A percentile compares a stretch with the other conserved stretches of the same genome.
Conservation (phyloP, 2,113 vertebrate species). For the Mus spicilegus region DNA sequence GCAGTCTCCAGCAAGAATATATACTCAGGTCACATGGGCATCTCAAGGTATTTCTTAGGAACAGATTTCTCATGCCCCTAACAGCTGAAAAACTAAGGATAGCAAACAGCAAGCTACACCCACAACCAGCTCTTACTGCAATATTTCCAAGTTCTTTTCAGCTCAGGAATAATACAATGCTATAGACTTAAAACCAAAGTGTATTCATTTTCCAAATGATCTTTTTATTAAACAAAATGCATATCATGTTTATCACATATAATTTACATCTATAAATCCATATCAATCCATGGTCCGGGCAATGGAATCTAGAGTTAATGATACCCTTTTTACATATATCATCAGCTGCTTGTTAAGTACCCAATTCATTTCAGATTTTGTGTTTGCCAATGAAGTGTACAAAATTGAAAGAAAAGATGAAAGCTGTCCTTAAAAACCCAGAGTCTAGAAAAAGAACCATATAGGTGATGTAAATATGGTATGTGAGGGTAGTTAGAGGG, state of each 20-base stretch:
- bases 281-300: neutral
- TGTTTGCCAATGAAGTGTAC: neutral
- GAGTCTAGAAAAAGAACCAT: neutral
- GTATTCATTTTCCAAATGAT: neutral
- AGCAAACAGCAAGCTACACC: neutral
- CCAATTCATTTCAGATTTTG: neutral
- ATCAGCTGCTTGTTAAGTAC: neutral
- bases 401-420: neutral
- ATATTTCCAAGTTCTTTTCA: neutral
- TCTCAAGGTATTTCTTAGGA: neutral
- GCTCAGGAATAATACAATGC: accelerated
- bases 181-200: neutral
- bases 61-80: too few species aligned
- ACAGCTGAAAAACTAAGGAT: accelerated
- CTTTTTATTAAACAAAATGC: neutral
- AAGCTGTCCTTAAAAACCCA: neutral
- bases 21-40: too few species aligned
- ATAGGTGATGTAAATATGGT: neutral
- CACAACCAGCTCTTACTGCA: neutral
- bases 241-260: neutral
- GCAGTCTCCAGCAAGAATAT: neutral
- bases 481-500: neutral
- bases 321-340: neutral
- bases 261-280: neutral
- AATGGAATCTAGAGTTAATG: neutral